Percentiles rank a stretch among this genome's conserved stretches.
Evolutionary conservation across 2,113 vertebrate species (phyloP).

Genomic region (Macroglossus sobrinus): DNA sequence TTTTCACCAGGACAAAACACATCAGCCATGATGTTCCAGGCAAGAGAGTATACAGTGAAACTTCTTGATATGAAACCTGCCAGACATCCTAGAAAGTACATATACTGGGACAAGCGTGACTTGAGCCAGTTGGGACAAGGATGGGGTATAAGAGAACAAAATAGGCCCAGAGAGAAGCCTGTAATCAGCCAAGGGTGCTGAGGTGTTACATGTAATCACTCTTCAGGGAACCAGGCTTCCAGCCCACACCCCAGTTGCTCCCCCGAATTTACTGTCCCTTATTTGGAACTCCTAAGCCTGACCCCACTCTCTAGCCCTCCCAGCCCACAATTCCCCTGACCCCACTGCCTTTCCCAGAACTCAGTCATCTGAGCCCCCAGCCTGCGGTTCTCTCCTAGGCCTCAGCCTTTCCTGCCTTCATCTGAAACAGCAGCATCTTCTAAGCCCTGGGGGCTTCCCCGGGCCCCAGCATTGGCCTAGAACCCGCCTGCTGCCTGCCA

Average conservation of each 20-base stretch:
- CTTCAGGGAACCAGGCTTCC: slow-evolving; percentile 43
- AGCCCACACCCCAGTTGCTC: background rate
- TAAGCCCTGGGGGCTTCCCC: slow-evolving; percentile 76
- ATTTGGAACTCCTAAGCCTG: slow-evolving; percentile 56
- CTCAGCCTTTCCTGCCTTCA: slow-evolving; percentile 76
- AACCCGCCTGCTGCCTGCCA: slow-evolving; percentile 71
- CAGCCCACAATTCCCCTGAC: slow-evolving; percentile 29
- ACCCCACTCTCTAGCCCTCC: slow-evolving; percentile 19
- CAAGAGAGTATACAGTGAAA: background rate
- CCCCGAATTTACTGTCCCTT: slow-evolving; percentile 52
- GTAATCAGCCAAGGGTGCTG: background rate
- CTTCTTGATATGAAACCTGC: background rate
- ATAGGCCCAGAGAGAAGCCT: background rate
- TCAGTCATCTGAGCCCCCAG: slow-evolving; percentile 28
- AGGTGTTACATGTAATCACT: background rate
- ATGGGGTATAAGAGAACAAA: background rate
- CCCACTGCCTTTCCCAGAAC: slow-evolving; percentile 69
- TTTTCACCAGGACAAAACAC: background rate
- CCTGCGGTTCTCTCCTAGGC: slow-evolving; percentile 69
- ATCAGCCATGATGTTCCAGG: background rate
- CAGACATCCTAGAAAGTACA: background rate
- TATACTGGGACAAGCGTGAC: background rate
- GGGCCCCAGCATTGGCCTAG: slow-evolving; percentile 65
- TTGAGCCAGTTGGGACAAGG: background rate
- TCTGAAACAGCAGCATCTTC: slow-evolving; percentile 63